Base-by-base conservation (phyloP, 2,113 vertebrate genomes). In the Caretta caretta region DNA sequence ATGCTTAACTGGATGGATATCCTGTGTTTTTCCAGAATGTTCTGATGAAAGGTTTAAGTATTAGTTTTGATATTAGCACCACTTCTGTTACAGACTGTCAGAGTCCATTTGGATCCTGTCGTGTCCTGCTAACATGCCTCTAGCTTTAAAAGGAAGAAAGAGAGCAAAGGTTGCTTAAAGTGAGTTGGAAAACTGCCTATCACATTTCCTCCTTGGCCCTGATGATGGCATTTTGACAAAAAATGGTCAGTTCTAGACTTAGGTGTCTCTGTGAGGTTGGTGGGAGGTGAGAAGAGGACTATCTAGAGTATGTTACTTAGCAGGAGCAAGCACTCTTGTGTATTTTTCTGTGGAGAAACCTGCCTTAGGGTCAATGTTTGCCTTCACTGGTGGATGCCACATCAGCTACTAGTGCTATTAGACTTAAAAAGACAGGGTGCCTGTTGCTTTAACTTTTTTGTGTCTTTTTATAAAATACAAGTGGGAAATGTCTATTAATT, bases 121-220 rank as follows among this genome's bases (percentile, higher is more conserved):
- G 86, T 94, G 86, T 89, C 86, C 91, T 94, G 88, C 51, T 94
- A 96, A 91, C 95, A 94, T 91, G 88, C 88, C 94, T 84, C 95
- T 96, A 94, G 89, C 91, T 93, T 94, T 91, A 91, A 96, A 91
- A 96, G 95, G 83, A 25, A 75, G 93, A 84, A 96, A 93, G 86
- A 94, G 83, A 94, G 87, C 80, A 93, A 93, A 96, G 89, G 91
- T 89, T 94, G 93, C 94, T 96, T 93, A 91, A 93, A 91, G 51
- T 94, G 86, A 93, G 91, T 94, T 93, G 93, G 95, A 96, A 94
- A 86, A 93, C 89, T 89, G 81, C 91, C 80, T 54, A 57, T 91
- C 94, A 62, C 88, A 93, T 96, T 96, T 89, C 86, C 88, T 88
- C 91, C 83, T 96, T 96, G 93, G 25, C 93, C 88, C 86, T 93